Evolutionary conservation across 2,113 vertebrate genomes (phyloP).

Genomic region (Misgurnus anguillicaudatus): DNA sequence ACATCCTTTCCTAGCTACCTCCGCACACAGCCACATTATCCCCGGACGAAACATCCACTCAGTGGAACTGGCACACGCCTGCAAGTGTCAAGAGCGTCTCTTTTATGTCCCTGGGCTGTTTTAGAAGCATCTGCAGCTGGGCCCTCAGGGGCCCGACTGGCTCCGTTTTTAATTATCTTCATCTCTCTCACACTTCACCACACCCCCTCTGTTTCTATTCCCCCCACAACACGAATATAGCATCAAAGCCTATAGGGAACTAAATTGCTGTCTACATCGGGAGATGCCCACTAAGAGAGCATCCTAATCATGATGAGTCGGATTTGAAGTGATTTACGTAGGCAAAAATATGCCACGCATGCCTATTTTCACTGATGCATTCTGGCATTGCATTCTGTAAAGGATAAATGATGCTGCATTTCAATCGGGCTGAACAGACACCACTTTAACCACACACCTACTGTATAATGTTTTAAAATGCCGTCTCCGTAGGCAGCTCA

Average conservation of each 20-base stretch:
- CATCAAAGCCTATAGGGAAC: background rate
- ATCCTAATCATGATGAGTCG: no score
- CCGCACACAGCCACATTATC: constrained; percentile 39
- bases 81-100: constrained; percentile 36
- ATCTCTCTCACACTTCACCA: constrained; percentile 45
- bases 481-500: constrained; percentile 19
- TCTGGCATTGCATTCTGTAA: no score
- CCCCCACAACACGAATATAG: constrained; percentile 9
- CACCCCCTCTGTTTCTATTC: constrained; percentile 9
- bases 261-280: background rate
- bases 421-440: no score
- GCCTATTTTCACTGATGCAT: no score
- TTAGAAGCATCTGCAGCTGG: constrained; percentile 55
- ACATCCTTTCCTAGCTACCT: constrained; percentile 49
- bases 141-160: constrained; percentile 33
- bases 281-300: background rate
- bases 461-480: no score
- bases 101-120: constrained; percentile 48
- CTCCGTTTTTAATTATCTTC: constrained; percentile 57
- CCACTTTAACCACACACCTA: no score
- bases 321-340: background rate
- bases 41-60: constrained; percentile 49
- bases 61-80: constrained; percentile 50
- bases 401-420: no score
- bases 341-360: background rate